Conservation (phyloP, 2,888 invertebrate species). For the Hoplodrina blanda region DNA sequence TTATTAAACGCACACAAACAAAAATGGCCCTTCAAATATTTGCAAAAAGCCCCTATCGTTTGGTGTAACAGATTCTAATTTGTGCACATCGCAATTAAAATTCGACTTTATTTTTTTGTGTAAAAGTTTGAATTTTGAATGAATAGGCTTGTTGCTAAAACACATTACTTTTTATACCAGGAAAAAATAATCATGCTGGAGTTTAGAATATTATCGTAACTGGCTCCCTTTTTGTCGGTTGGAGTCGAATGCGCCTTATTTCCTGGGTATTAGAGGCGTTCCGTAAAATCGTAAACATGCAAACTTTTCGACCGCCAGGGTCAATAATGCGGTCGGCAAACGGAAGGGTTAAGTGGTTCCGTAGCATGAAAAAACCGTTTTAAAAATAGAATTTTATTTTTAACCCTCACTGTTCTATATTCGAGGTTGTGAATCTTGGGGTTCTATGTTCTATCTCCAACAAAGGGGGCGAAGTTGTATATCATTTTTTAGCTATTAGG, state of each 20-base stretch:
- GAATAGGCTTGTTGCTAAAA: conserved; percentile 56
- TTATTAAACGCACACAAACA: conserved; percentile 65
- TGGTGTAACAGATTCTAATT: conserved; percentile 70
- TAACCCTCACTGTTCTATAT: conserved; percentile 3
- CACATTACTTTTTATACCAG: conserved; percentile 81
- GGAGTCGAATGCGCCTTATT: conserved; percentile 65
- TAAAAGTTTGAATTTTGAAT: conserved; percentile 62
- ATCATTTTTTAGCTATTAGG: background rate
- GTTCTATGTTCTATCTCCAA: background rate
- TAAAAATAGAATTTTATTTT: conserved; percentile 34
- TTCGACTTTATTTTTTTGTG: conserved; percentile 66
- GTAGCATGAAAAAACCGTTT: conserved; percentile 31
- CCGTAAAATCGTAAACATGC: conserved; percentile 54
- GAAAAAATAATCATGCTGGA: conserved; percentile 78
- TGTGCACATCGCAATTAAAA: conserved; percentile 60
- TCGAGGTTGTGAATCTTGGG: background rate
- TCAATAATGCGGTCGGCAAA: conserved; percentile 61
- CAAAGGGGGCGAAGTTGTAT: background rate
- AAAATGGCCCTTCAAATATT: conserved; percentile 63
- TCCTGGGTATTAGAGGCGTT: conserved; percentile 52
- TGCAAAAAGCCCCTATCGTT: conserved; percentile 64
- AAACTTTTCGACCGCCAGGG: conserved; percentile 50
- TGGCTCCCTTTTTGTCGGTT: conserved; percentile 67
- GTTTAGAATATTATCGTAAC: conserved; percentile 78
- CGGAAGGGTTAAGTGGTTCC: conserved; percentile 57